Conservation (phyloP, 2,888 invertebrate genomes). For the Crossocerus cetratus region DNA sequence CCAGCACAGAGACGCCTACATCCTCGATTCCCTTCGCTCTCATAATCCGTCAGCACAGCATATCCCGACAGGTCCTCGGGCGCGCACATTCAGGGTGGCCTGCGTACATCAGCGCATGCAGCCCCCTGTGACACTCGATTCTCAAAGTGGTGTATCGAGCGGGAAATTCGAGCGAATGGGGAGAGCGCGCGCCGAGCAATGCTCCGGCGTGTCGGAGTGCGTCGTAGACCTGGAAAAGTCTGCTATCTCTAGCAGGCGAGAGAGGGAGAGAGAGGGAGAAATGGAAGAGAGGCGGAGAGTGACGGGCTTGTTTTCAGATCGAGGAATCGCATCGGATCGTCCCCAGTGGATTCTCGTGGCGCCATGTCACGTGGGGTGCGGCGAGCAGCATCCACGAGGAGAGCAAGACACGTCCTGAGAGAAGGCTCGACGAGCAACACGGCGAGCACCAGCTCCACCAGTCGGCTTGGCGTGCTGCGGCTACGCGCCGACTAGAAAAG, state of each 20-base stretch:
- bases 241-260: slow-evolving; percentile 36
- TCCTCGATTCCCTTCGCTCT: no score
- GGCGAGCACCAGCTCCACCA: slow-evolving; percentile 39
- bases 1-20: no score
- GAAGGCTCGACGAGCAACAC: no score
- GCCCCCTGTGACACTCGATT: no score
- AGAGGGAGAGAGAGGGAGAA: not conserved
- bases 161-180: no score
- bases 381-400: slow-evolving; percentile 29
- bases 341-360: slow-evolving; percentile 20
- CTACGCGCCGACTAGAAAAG: slow-evolving; percentile 46
- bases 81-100: no score
- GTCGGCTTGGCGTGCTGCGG: slow-evolving; percentile 47
- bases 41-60: no score
- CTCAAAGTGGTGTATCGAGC: no score
- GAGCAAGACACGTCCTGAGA: slow-evolving; percentile 21
- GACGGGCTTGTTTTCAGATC: slow-evolving; percentile 50
- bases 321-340: slow-evolving; percentile 22
- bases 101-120: no score
- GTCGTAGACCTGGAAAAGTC: not conserved
- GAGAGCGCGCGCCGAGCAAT: no score
- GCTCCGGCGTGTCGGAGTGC: no score
- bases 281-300: slow-evolving; percentile 16
- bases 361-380: slow-evolving; percentile 52
- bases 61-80: no score